Base-by-base conservation (phyloP, 2,113 vertebrate species). In the Poeciliopsis turrubarensis region DNA sequence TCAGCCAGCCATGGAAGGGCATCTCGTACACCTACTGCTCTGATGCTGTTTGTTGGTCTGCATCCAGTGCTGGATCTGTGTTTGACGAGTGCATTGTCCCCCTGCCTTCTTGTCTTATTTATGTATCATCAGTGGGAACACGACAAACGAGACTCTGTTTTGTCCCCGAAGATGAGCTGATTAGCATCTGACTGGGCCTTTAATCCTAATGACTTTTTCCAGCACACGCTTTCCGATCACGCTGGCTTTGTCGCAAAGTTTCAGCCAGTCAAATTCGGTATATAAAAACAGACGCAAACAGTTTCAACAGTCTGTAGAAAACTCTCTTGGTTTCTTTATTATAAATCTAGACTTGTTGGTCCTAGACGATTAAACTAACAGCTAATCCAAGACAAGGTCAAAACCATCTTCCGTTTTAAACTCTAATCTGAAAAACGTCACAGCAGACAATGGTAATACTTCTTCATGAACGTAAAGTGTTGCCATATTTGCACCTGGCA, bases 131-230 rank as follows among this genome's bases (percentile, higher is more conserved):
- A 34, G 54, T 67, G 66, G 77, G 67, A 79, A 73, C 37, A 54
- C 25, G 22, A 34, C 78, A 86, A 86, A 82, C 72, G 79, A 84
- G 74, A 77, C 75, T 71, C 73, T 64, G 44, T 60, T 79, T 75
- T 80, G 71, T 83, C 73, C 81, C 72, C 25, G 26, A 64, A 67
- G 82, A 88, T 87, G 72, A 75, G 74, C 65, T 84, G 83, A 90
- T 89, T 87, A 88, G 71, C 77, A 79, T 89, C 89, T 82, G 76
- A 91, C 87, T 84, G 85, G 80, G 71, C 64, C 79, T 86, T 91
- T 89, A 89, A 89, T 90, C 86, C 85, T 86, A 89, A 91, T 89
- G 88, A 91, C 77, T 89, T 86, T 80, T 85, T 83, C 71, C 66
- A 30, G 39, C 76, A 72, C 85, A 86, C 61, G 72, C 78, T 79